Evolutionary conservation across 2,888 invertebrate species (phyloP), one percentile per base, ranked within the genome.

Genomic region (Melikaiella ostensackeni): DNA sequence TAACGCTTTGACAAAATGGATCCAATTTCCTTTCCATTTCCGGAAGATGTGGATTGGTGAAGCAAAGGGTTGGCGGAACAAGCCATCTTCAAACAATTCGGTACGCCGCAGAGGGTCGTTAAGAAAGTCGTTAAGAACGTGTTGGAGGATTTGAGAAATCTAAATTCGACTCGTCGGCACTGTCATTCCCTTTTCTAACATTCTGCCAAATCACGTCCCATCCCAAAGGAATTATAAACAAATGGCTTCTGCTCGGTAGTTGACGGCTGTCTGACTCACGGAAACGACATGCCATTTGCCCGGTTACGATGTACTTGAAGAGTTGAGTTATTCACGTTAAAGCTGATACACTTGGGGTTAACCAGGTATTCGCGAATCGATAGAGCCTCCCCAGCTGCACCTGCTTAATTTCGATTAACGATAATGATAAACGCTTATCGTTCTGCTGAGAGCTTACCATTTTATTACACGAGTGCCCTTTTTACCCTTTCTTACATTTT

Each of bases 271-370:
- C 76, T 75, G 79, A 77, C 73, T 81, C 78, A 75, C n/a, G 76
- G 75, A 80, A 87, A 85, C 82, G 84, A 83, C 84, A 79, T 82
- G 84, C 85, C 81, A 84, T 83, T 85, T 80, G 76, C 80, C 59
- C 75, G 78, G 86, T 87, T 86, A 87, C 85, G 84, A 85, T 79
- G 82, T 80, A 82, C 86, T 85, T 84, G 80, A 80, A 76, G 85
- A 85, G 77, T 86, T 80, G 79, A 75, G 82, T 80, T 80, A 84
- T 83, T 81, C 81, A 76, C 79, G 88, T 89, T 91, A 83, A 27
- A 59, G 24, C 3, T 16, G 50, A 27, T 33, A 70, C 70, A 70
- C 63, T 33, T 33, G 63, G 63, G 35, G 21, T n/a, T 21, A 63
- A 35, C 35, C 63, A 30, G 55, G 55, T 55, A 55, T 55, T 55